Percentiles rank a stretch among this genome's conserved stretches.
These are phyloP conservation scores for Bungarus multicinctus DNA, from an alignment of 2,113 vertebrate species.

Conservation along the genomic window DNA sequence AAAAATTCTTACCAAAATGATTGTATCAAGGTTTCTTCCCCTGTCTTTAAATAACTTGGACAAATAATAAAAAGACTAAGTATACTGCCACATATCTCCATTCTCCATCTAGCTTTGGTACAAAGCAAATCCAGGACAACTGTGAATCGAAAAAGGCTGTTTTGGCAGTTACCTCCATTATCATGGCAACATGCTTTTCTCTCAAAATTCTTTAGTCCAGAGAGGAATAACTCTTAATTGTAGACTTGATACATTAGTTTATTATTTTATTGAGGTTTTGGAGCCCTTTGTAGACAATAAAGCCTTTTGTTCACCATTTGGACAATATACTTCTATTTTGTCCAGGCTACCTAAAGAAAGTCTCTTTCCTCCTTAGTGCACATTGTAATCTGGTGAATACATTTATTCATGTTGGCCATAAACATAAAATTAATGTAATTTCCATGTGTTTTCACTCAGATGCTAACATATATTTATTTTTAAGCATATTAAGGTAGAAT, in stretches of 20 bases:
- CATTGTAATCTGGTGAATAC: neutral
- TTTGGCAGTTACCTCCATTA: neutral
- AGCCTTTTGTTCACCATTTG: neutral
- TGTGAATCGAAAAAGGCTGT: neutral
- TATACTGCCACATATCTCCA: neutral
- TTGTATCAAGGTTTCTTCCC: neutral
- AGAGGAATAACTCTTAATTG: neutral
- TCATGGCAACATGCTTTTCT: neutral
- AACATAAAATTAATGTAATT: constrained; percentile 10
- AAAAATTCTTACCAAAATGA: neutral
- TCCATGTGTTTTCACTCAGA: neutral
- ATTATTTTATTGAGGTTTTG: neutral
- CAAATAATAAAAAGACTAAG: neutral
- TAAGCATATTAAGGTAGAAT: neutral
- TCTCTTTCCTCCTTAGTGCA: neutral
- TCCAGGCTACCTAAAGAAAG: neutral
- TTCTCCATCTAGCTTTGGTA: neutral
- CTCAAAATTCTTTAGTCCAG: neutral
- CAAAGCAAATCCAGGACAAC: neutral
- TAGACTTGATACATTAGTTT: neutral
- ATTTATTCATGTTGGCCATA: neutral
- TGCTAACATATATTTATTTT: constrained; percentile 7
- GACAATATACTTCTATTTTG: neutral
- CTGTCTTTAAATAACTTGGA: neutral
- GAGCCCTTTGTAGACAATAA: neutral